Conservation (phyloP, 2,888 invertebrate genomes). For the Alloscopus bannaensis region DNA sequence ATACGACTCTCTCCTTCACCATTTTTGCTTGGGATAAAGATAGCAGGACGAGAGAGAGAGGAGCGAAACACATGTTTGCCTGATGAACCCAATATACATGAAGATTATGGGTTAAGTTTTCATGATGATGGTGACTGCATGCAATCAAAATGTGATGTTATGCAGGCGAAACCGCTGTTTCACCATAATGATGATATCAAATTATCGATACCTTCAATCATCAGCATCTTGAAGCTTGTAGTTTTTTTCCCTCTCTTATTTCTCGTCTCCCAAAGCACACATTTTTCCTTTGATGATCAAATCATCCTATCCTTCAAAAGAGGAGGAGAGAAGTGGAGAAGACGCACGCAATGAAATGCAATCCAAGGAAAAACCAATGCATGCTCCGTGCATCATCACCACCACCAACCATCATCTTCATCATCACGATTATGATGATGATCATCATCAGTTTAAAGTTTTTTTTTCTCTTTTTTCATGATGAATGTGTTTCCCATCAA, state of each 20-base stretch:
- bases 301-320: slow-evolving; percentile 23
- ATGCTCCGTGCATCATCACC: not conserved
- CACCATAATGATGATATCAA: slow-evolving; percentile 58
- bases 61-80: slow-evolving; percentile 45
- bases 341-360: slow-evolving; percentile 21
- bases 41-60: too few relatives aligned
- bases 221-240: too few relatives aligned
- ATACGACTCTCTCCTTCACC: too few relatives aligned
- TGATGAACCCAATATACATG: slow-evolving; percentile 47
- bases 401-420: slow-evolving; percentile 10
- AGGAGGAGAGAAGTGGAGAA: slow-evolving; percentile 8
- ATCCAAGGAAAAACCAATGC: slow-evolving; percentile 10
- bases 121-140: not conserved
- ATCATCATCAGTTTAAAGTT: slow-evolving; percentile 47
- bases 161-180: not conserved
- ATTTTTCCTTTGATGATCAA: slow-evolving; percentile 14
- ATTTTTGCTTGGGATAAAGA: too few relatives aligned
- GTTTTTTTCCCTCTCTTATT: too few relatives aligned
- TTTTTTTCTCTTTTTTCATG: slow-evolving; percentile 6
- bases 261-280: too few relatives aligned
- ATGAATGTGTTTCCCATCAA: too few relatives aligned
- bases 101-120: slow-evolving; percentile 9
- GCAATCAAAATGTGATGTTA: not conserved
- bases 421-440: slow-evolving; percentile 31
- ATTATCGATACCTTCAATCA: slow-evolving; percentile 57